A percentile compares a stretch with the other conserved stretches of the same genome.
These are phyloP conservation scores for Fragum sueziense DNA, from an alignment of 2,888 invertebrate species.

Conservation along the genomic window DNA sequence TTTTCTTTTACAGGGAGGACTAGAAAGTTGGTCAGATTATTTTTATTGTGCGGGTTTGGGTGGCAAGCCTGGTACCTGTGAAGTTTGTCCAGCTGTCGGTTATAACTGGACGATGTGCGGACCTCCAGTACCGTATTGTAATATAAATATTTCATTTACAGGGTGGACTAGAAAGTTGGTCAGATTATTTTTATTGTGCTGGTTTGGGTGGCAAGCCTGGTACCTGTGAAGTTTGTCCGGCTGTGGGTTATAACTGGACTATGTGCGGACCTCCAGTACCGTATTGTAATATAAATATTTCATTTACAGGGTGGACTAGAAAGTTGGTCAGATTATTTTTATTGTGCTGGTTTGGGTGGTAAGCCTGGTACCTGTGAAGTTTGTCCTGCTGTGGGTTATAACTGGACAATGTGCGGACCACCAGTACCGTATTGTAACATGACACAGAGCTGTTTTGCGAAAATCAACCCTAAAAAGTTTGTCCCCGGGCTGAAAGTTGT, in stretches of 20 bases:
- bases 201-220: constrained; percentile 68
- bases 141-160: constrained; percentile 63
- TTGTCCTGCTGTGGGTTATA: constrained; percentile 74
- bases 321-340: constrained; percentile 69
- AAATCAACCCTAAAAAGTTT: constrained; percentile 72
- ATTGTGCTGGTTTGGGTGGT: constrained; percentile 72
- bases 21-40: constrained; percentile 72
- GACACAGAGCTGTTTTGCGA: constrained; percentile 74
- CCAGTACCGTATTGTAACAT: constrained; percentile 74
- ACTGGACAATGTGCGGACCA: constrained; percentile 74
- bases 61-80: constrained; percentile 68
- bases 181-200: constrained; percentile 72
- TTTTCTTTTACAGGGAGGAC: constrained; percentile 69
- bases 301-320: constrained; percentile 74
- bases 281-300: constrained; percentile 69
- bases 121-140: constrained; percentile 73
- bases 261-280: constrained; percentile 75
- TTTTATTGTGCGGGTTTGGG: constrained; percentile 73
- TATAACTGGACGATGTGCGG: constrained; percentile 77
- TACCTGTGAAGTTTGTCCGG: constrained; percentile 72
- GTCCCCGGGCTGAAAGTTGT: constrained; percentile 71
- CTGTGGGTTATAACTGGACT: constrained; percentile 73
- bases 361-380: constrained; percentile 69
- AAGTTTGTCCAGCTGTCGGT: constrained; percentile 71
- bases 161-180: constrained; percentile 75